Conservation (phyloP, 1,140 invertebrate genomes). For the Halictus rubicundus region DNA sequence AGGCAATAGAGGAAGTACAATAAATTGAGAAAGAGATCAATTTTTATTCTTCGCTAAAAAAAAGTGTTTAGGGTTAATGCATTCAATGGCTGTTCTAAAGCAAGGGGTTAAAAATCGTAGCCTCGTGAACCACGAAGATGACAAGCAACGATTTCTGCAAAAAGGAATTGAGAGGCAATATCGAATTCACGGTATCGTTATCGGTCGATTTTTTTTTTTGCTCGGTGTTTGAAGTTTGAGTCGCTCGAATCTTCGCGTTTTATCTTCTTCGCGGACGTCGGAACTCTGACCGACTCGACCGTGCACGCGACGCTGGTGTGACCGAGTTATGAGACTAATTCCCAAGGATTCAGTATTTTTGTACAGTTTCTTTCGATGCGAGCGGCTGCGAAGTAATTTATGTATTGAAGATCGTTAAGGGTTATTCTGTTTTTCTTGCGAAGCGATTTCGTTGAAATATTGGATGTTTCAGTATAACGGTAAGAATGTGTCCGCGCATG, state of each 20-base stretch:
- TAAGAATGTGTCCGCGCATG: slow-evolving; percentile 8
- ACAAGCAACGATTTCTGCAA: background rate
- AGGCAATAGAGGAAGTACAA: too few relatives aligned
- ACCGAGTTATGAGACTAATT: slow-evolving; percentile 13
- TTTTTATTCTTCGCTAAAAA: too few relatives aligned
- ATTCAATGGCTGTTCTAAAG: too few relatives aligned
- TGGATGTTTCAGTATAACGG: background rate
- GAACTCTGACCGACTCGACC: background rate
- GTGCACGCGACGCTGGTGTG: background rate
- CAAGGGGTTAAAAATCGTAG: too few relatives aligned
- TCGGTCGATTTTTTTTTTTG: background rate
- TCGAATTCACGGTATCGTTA: background rate
- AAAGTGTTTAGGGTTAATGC: too few relatives aligned
- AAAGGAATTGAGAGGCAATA: background rate
- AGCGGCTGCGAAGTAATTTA: background rate
- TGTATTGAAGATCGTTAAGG: background rate
- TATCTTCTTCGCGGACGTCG: background rate
- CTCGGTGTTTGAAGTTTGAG: background rate
- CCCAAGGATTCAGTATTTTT: background rate
- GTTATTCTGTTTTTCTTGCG: too few relatives aligned
- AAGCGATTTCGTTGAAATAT: background rate
- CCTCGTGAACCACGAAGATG: too few relatives aligned
- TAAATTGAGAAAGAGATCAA: too few relatives aligned
- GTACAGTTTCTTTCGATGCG: background rate
- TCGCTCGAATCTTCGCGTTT: background rate